Evolutionary conservation across 2,888 invertebrate species (phyloP), one percentile per base, ranked within the genome.

Genomic region (Micoletzkya japonica): DNA sequence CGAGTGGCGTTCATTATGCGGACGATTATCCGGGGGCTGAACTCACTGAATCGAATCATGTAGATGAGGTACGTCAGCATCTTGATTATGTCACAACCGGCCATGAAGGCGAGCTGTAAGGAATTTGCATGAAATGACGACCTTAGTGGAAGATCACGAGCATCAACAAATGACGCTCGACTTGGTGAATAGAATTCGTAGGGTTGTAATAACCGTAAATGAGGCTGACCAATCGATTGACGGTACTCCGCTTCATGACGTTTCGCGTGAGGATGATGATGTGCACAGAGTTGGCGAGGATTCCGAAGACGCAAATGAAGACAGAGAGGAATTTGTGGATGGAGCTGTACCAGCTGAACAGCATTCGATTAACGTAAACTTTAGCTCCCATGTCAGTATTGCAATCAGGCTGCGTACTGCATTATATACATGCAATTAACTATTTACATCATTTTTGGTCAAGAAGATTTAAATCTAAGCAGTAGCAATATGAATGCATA

Each of bases 11-110:
- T n/a, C n/a, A n/a, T n/a, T n/a, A n/a, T n/a, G n/a, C n/a, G n/a
- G n/a, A n/a, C n/a, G n/a, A n/a, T n/a, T n/a, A n/a, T n/a, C n/a
- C n/a, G n/a, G n/a, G n/a, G 44, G 2, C 26, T 0, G 4, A 34
- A 63, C 68, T 77, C 70, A 26, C 76, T 77, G 70, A 84, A 84
- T 7, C 84, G 77, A 14, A 84, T 70, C 30, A 79, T 80, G 63
- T 84, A 84, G 32, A 82, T 74, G 60, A 81, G 73, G 71, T 84
- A 84, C 32, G 84, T 82, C 36, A 76, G 39, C 84, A 84, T 84
- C 32, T 81, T 84, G 68, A 78, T 72, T 39, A 82, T 81, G 59
- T 84, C 84, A 60, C 84, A 84, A n/a, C 81, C 72, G 17, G 81
- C 84, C 74, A 84, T 82, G 44, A 74, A 69, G 30, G 72, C 64